phyloP scores from a whole-genome alignment of 30 jellyfish, hydroid and myxozoan species.

The Catostylus mosaicus region DNA sequence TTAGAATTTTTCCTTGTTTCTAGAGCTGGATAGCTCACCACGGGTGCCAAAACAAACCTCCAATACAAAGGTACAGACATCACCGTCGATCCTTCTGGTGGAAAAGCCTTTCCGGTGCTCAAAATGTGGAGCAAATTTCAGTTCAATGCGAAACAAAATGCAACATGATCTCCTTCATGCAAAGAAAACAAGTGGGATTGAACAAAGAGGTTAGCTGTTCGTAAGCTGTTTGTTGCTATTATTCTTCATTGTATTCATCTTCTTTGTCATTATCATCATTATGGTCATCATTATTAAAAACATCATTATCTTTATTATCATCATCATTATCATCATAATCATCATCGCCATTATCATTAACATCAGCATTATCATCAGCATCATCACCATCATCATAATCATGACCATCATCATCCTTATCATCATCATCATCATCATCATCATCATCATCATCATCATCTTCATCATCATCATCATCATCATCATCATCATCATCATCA shows the following conservation, averaged over 20 bases:
- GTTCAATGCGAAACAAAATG: constrained; percentile 59
- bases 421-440: background rate
- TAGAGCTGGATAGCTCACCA: too few species aligned
- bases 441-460: background rate
- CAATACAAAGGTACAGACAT: constrained; percentile 4
- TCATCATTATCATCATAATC: background rate
- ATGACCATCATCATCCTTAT: background rate
- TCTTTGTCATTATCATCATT: background rate
- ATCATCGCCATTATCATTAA: background rate
- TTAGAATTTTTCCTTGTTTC: too few species aligned
- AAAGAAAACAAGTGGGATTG: constrained; percentile 45
- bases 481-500: constrained; percentile 3
- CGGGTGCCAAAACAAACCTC: background rate
- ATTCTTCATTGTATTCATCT: background rate
- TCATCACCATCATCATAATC: background rate
- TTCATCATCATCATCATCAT: background rate
- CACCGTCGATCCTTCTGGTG: constrained; percentile 31
- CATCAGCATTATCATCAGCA: too few species aligned
- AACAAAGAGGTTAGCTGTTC: constrained; percentile 30
- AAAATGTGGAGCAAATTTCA: constrained; percentile 56
- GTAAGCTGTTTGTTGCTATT: background rate
- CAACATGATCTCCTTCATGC: constrained; percentile 65
- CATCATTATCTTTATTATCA: background rate
- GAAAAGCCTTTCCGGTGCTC: constrained; percentile 64
- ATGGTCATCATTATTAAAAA: background rate